phyloP scores from a whole-genome alignment of 2,797 vertebrate species.

The Tauraco hartlaubi region DNA sequence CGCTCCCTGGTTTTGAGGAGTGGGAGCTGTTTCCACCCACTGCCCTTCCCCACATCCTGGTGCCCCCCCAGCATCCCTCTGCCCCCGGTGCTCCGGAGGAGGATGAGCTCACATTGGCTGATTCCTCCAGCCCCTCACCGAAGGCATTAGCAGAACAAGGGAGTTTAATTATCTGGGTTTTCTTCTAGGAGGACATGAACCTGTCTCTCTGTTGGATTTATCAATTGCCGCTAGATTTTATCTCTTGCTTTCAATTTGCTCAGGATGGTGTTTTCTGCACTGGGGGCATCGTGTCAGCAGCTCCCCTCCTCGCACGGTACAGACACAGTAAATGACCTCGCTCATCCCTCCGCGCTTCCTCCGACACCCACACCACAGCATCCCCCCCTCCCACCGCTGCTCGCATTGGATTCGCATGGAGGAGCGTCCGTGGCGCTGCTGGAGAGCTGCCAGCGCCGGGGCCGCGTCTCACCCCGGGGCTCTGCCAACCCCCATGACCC shows the following conservation, averaged over 20 bases:
- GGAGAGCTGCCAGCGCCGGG: fast-evolving
- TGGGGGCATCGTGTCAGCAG: not conserved
- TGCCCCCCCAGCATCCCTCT: not conserved
- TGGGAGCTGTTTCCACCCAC: not conserved
- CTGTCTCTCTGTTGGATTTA: constrained; percentile 36
- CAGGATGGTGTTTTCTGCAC: not conserved
- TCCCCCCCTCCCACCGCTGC: not conserved
- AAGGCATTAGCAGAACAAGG: constrained; percentile 17
- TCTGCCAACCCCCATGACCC: not conserved
- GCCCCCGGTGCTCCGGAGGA: not conserved
- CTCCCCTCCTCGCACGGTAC: not conserved
- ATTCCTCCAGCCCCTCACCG: not conserved
- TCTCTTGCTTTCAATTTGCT: constrained; percentile 43
- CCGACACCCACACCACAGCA: not conserved
- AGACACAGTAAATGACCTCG: not conserved
- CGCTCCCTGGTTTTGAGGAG: not conserved
- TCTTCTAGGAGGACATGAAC: constrained; percentile 52
- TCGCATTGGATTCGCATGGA: not conserved
- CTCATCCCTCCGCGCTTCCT: not conserved
- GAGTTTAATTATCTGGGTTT: constrained; percentile 59
- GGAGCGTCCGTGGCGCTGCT: not conserved
- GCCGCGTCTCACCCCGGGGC: not conserved
- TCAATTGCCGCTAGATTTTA: constrained; percentile 27
- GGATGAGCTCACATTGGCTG: not conserved
- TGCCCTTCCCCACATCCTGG: not conserved